Conservation (phyloP, 35 echinoderm and acorn worm genomes). For the Apostichopus parvimensis region DNA sequence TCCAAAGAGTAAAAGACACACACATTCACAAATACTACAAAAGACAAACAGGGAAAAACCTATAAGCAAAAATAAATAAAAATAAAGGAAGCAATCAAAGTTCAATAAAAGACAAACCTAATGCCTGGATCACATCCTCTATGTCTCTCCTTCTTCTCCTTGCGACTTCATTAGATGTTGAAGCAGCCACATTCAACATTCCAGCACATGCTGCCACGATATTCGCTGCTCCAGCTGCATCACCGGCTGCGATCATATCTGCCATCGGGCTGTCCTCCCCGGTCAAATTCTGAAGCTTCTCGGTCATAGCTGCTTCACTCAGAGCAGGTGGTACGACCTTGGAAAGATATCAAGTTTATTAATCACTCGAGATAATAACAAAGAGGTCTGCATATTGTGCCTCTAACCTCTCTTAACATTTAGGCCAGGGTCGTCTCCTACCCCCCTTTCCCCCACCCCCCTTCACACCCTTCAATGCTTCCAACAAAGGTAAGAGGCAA, state of each 20-base stretch:
- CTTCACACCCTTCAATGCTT: too few species aligned
- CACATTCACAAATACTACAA: too few species aligned
- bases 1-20: too few species aligned
- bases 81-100: not conserved
- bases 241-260: constrained; percentile 70
- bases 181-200: constrained; percentile 80
- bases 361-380: too few species aligned
- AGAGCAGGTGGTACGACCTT: constrained; percentile 74
- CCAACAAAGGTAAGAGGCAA: too few species aligned
- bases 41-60: too few species aligned
- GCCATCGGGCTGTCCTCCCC: constrained; percentile 77
- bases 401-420: too few species aligned
- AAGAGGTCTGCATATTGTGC: too few species aligned
- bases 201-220: constrained; percentile 83
- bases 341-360: not conserved
- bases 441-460: too few species aligned
- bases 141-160: not conserved
- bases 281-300: constrained; percentile 82
- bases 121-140: not conserved
- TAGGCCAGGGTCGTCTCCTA: too few species aligned
- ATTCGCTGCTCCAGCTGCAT: constrained; percentile 77
- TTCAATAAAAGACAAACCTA: not conserved
- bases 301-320: constrained; percentile 71
- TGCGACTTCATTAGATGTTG: not conserved
- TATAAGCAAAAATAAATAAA: too few species aligned